Evolutionary conservation across 1,140 invertebrate genomes (phyloP).

Genomic region (Cyclina sinensis): DNA sequence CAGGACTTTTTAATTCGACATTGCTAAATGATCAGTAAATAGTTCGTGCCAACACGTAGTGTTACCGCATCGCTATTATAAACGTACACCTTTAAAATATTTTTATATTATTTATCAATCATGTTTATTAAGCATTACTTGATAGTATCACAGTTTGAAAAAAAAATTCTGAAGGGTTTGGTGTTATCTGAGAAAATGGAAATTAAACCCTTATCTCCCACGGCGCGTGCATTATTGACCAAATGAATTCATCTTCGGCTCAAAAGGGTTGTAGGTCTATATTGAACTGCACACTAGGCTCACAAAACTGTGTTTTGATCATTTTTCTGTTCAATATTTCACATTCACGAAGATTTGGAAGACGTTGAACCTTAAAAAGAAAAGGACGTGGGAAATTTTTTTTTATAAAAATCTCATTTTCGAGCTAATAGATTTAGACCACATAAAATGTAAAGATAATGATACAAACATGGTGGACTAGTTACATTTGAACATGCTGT

Average conservation of each 20-base stretch:
- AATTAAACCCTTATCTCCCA: conserved; percentile 1
- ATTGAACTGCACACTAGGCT: background rate
- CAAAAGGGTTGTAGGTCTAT: background rate
- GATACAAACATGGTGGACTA: no score
- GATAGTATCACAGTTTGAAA: background rate
- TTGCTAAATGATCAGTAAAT: background rate
- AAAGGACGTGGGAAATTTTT: conserved; percentile 2
- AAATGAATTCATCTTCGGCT: background rate
- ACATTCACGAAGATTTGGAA: background rate
- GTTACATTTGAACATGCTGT: no score
- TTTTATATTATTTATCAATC: background rate
- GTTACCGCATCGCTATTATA: background rate
- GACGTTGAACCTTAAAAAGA: background rate
- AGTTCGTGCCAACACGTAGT: background rate
- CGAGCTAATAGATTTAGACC: background rate
- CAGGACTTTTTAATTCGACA: background rate
- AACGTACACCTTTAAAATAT: background rate
- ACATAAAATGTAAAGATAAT: no score
- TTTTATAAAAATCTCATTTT: background rate
- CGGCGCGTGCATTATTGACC: background rate
- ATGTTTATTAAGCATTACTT: conserved; percentile 7
- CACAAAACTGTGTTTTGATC: background rate
- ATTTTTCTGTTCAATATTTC: background rate
- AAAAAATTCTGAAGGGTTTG: background rate
- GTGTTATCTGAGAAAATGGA: background rate